Evolutionary conservation across 2,113 vertebrate species (phyloP).

Genomic region (Oplegnathus fasciatus): DNA sequence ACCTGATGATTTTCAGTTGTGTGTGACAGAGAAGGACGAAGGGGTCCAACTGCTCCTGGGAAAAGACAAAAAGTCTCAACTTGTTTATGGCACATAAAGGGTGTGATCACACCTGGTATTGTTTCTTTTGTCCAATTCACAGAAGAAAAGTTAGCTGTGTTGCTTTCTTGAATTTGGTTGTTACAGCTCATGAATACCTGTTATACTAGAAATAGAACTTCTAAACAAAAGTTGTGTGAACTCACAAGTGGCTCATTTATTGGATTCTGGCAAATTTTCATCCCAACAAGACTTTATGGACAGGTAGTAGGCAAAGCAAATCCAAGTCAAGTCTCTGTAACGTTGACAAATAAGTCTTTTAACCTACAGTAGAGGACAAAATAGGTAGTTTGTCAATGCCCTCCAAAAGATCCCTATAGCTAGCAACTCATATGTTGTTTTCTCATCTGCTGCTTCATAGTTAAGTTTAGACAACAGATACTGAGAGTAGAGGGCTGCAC

Average conservation of each 20-base stretch:
- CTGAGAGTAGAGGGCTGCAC: not conserved
- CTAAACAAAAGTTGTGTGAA: not conserved
- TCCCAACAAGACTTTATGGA: not conserved
- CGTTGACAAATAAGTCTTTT: not conserved
- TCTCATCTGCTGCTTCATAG: not conserved
- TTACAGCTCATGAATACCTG: rapidly evolving
- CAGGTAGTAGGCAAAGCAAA: not conserved
- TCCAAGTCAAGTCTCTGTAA: not conserved
- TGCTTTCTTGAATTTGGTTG: not conserved
- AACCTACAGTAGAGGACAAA: not conserved
- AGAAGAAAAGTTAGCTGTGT: not conserved
- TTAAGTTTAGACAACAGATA: not conserved
- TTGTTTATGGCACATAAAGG: constrained; percentile 9
- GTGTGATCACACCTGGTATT: constrained; percentile 30
- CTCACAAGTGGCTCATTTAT: not conserved
- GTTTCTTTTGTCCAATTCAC: not conserved
- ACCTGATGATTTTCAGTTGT: constrained; percentile 84
- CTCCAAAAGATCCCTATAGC: not conserved
- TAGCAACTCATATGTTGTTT: not conserved
- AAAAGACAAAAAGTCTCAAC: not conserved
- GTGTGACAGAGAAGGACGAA: constrained; percentile 90
- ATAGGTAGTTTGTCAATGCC: not conserved
- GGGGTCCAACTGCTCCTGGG: constrained; percentile 51
- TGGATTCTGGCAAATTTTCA: not conserved
- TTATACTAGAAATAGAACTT: not conserved